Conservation (phyloP, 2,888 invertebrate species). For the Seira musarum region DNA sequence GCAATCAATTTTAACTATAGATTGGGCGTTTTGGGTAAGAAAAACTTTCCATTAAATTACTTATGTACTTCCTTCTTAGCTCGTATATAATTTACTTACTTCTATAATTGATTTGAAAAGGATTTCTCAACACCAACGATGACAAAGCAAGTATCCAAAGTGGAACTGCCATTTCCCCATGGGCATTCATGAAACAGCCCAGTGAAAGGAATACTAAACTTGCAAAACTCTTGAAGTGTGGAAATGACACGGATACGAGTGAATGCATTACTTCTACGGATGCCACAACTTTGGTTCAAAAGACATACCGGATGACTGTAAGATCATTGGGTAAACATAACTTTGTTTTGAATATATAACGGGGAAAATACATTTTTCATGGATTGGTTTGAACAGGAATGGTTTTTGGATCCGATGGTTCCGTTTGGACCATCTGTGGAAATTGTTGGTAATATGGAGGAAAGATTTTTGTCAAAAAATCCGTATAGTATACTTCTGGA, state of each 20-base stretch:
- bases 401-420: constrained; percentile 65
- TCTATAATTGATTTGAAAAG: too few species aligned
- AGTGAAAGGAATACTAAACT: constrained; percentile 42
- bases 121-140: constrained; percentile 20
- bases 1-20: constrained; percentile 63
- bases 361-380: too few species aligned
- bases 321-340: constrained; percentile 10
- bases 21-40: constrained; percentile 56
- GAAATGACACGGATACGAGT: constrained; percentile 30
- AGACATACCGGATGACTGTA: constrained; percentile 53
- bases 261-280: constrained; percentile 49
- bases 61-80: too few species aligned
- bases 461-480: constrained; percentile 57
- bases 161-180: constrained; percentile 54
- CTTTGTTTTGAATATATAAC: constrained; percentile 11
- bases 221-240: constrained; percentile 56
- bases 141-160: constrained; percentile 57
- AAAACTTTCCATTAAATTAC: constrained; percentile 22
- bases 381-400: too few species aligned
- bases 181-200: constrained; percentile 51
- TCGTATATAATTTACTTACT: too few species aligned
- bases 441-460: constrained; percentile 38
- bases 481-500: constrained; percentile 56
- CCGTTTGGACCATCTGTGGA: constrained; percentile 64
- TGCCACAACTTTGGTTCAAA: constrained; percentile 31